Evolutionary conservation across 1,140 invertebrate genomes (phyloP).

Genomic region (Cyclina sinensis): DNA sequence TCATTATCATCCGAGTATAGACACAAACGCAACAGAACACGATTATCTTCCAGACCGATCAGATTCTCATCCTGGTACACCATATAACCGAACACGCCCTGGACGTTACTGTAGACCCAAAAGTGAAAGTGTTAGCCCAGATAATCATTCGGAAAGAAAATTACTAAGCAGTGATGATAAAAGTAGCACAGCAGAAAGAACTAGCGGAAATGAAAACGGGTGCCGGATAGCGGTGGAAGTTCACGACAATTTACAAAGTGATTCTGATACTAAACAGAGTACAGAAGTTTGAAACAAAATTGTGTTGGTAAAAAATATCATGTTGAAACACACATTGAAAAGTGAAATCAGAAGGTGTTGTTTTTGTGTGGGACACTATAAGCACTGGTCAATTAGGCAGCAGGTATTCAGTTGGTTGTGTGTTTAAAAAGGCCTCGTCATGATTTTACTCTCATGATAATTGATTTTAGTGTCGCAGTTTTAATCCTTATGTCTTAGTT

Average conservation of each 20-base stretch:
- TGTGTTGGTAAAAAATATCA: background rate
- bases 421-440: too few species aligned
- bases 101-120: slow-evolving; percentile 47
- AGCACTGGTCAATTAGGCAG: too few species aligned
- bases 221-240: slow-evolving; percentile 11
- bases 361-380: too few species aligned
- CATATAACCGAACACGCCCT: slow-evolving; percentile 55
- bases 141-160: slow-evolving; percentile 54
- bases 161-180: slow-evolving; percentile 55
- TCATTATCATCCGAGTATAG: slow-evolving; percentile 73
- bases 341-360: too few species aligned
- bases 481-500: too few species aligned
- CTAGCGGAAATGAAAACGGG: background rate
- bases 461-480: too few species aligned
- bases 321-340: too few species aligned
- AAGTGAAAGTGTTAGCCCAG: slow-evolving; percentile 56
- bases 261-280: slow-evolving; percentile 48
- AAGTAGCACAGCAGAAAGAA: slow-evolving; percentile 17
- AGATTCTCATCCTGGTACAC: slow-evolving; percentile 46
- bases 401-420: too few species aligned
- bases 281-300: slow-evolving; percentile 21
- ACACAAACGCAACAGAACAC: slow-evolving; percentile 62
- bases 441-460: too few species aligned
- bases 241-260: background rate
- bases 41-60: slow-evolving; percentile 52